phyloP scores from a whole-genome alignment of 2,888 invertebrate genomes.

The Piscicola geometra region DNA sequence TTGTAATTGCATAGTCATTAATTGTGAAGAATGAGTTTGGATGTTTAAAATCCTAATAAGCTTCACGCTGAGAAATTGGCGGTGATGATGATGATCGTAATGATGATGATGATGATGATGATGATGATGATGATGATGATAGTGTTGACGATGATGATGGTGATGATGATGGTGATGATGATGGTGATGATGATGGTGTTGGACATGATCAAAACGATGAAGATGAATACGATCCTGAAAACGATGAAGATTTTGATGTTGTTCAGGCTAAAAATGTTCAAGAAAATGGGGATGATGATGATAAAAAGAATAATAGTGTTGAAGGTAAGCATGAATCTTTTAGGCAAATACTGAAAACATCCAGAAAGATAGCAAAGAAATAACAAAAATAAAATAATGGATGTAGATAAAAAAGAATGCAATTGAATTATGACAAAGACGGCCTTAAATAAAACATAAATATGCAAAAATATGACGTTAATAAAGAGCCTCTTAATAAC shows the following conservation, averaged over 20 bases:
- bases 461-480: not conserved
- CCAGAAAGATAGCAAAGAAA: not conserved
- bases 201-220: not conserved
- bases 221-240: not conserved
- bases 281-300: not conserved
- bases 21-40: not conserved
- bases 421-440: too few species aligned
- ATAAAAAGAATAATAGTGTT: too few species aligned
- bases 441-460: not conserved
- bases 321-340: too few species aligned
- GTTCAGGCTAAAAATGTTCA: not conserved
- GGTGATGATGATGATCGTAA: not conserved
- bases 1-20: not conserved
- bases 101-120: not conserved
- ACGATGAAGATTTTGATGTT: not conserved
- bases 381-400: not conserved
- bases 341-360: not conserved
- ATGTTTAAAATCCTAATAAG: conserved; percentile 9
- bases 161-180: not conserved
- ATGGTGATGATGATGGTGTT: not conserved
- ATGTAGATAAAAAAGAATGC: not conserved
- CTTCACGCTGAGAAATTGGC: not conserved
- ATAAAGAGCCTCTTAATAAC: not conserved
- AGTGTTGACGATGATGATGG: not conserved
- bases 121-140: not conserved